A percentile compares a stretch with the other conserved stretches of the same genome.
These are phyloP conservation scores for Rhodophaea formosa DNA, from an alignment of 2,888 invertebrate species.

Conservation along the genomic window DNA sequence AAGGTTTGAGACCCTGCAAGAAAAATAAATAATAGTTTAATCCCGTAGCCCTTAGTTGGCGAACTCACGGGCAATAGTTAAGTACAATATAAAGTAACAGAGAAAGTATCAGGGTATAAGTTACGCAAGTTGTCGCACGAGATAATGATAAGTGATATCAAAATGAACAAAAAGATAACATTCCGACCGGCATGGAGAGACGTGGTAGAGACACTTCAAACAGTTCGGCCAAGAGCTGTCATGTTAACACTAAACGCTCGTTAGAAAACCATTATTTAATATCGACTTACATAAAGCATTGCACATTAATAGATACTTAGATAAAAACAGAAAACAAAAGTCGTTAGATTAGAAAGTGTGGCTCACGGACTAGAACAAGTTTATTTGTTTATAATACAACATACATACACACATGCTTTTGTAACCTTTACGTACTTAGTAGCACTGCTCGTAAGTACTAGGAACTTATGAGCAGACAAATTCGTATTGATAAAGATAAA, in stretches of 20 bases:
- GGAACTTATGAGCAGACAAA: too few species aligned
- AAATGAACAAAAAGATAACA: slow-evolving; percentile 19
- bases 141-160: slow-evolving; percentile 7
- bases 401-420: too few species aligned
- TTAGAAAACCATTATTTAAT: slow-evolving; percentile 48
- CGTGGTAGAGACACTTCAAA: not conserved
- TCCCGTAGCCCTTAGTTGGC: too few species aligned
- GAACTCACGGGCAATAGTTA: too few species aligned
- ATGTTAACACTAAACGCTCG: slow-evolving; percentile 26
- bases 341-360: slow-evolving; percentile 11
- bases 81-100: not conserved
- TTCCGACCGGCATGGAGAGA: not conserved
- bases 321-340: slow-evolving; percentile 52
- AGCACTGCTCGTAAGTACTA: too few species aligned
- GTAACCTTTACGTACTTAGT: too few species aligned
- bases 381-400: too few species aligned
- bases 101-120: slow-evolving; percentile 1
- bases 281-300: slow-evolving; percentile 48
- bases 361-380: not conserved
- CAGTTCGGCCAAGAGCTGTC: not conserved
- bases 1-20: too few species aligned
- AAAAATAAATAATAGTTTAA: too few species aligned
- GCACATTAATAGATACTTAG: slow-evolving; percentile 40
- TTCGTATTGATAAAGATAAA: too few species aligned
- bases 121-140: not conserved